Base-by-base conservation (phyloP, 37 sponge, comb jelly and placozoan species). In the Mnemiopsis leidyi region DNA sequence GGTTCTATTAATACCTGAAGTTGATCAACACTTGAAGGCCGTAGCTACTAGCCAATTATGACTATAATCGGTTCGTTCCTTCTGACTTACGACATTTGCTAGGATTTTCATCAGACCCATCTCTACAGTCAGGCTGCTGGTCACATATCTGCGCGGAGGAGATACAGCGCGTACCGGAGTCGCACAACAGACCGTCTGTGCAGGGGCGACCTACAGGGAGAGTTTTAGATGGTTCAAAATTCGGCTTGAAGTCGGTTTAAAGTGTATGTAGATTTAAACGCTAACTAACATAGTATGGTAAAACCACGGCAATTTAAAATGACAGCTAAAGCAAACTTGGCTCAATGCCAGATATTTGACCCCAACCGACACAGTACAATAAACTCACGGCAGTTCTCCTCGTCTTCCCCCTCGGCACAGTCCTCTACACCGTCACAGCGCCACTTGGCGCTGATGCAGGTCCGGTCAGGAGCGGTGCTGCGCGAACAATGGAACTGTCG, bases 401-500 rank as follows among this genome's bases (percentile, higher is more conserved):
- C 79, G 79, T 77, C 79, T 36, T 77, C 79, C 18, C 79, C 79
- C 1, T 26, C 16, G 1, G 79, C 36, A 77, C 79, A 77, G 35
- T 77, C 79, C 36, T 77, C 1, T 9, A 34, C 34, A 9, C 79
- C 79, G 36, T 77, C 79, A 32, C 79, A 77, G 26, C 79, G 26
- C 79, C 79, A 77, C 26, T 77, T 77, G 1, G 79, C 26, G 32
- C 79, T 77, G 36, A 77, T 77, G 36, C 79, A 77, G 36, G 26
- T 1, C 20, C 35, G 1, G 79, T 20, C 79, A 29, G 73, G 73
- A 13, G 61, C 13, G 9, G 61, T 48, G 35, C 79, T 77, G 26
- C 32, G 32, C 18, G 79, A 77, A 36, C 79, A 77, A 36, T 77
- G 79, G 36, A 77, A 77, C 32, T 77, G 79, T 20, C 32, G 26